Conservation (phyloP, 2,888 invertebrate species). For the Byasa hedistus region DNA sequence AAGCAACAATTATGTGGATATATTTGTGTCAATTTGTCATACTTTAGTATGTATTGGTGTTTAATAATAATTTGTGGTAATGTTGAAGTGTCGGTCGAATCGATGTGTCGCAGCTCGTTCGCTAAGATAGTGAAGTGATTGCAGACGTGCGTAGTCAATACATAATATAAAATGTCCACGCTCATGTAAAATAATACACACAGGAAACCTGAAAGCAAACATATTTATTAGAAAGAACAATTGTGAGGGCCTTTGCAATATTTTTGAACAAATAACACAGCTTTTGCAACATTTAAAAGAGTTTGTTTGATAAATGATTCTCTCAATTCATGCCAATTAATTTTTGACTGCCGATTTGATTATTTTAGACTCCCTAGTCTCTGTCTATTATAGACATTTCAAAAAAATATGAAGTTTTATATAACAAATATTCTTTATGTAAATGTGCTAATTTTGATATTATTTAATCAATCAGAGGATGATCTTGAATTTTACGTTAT, state of each 20-base stretch:
- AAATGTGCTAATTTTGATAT: background rate
- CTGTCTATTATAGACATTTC: too few species aligned
- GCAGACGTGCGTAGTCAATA: constrained; percentile 60
- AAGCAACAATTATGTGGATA: too few species aligned
- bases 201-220: constrained; percentile 52
- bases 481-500: background rate
- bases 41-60: constrained; percentile 65
- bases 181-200: constrained; percentile 57
- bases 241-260: background rate
- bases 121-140: constrained; percentile 55
- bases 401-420: background rate
- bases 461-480: background rate
- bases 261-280: too few species aligned
- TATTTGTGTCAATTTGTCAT: constrained; percentile 33
- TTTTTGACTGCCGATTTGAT: background rate
- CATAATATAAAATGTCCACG: constrained; percentile 58
- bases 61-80: constrained; percentile 50
- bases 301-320: too few species aligned
- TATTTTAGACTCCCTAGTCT: too few species aligned
- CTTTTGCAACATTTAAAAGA: too few species aligned
- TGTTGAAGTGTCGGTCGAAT: constrained; percentile 35
- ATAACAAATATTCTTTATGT: background rate
- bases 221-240: background rate
- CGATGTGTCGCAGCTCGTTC: constrained; percentile 46
- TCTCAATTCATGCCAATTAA: background rate